phyloP scores from a whole-genome alignment of 1,140 invertebrate genomes.

The Coboldia fuscipes region DNA sequence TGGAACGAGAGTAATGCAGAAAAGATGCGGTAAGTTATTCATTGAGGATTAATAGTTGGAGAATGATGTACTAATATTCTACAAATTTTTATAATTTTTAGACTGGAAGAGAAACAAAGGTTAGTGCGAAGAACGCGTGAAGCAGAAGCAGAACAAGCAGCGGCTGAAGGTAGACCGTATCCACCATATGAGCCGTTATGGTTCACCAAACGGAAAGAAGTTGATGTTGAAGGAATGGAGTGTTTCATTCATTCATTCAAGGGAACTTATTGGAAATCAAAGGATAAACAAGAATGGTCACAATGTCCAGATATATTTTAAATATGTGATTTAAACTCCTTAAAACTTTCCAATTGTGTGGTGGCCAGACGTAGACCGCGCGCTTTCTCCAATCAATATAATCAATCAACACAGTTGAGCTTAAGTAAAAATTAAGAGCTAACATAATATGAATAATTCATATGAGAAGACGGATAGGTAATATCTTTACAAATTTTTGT shows the following conservation, averaged over 20 bases:
- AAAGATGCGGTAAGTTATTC: slow-evolving; percentile 29
- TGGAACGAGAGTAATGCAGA: slow-evolving; percentile 94
- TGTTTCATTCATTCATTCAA: slow-evolving; percentile 68
- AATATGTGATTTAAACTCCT: no score
- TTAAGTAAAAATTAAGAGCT: no score
- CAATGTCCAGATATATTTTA: slow-evolving; percentile 86
- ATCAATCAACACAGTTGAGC: no score
- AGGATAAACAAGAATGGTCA: slow-evolving; percentile 72
- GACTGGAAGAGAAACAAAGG: slow-evolving; percentile 91
- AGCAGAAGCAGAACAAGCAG: slow-evolving; percentile 54
- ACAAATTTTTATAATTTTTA: slow-evolving; percentile 13
- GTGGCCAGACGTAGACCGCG: no score
- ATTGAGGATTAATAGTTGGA: not conserved
- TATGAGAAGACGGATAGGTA: no score
- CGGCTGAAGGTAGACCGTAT: slow-evolving; percentile 44
- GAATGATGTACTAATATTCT: not conserved
- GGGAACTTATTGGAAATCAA: slow-evolving; percentile 84
- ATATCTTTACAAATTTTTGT: no score
- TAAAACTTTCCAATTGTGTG: no score
- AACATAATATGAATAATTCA: no score
- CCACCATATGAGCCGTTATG: slow-evolving; percentile 68
- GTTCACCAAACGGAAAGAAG: slow-evolving; percentile 71
- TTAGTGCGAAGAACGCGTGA: slow-evolving; percentile 48
- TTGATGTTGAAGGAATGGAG: slow-evolving; percentile 35
- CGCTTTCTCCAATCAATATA: no score